Base-by-base conservation (phyloP, 2,888 invertebrate genomes). In the Melanchra persicariae region DNA sequence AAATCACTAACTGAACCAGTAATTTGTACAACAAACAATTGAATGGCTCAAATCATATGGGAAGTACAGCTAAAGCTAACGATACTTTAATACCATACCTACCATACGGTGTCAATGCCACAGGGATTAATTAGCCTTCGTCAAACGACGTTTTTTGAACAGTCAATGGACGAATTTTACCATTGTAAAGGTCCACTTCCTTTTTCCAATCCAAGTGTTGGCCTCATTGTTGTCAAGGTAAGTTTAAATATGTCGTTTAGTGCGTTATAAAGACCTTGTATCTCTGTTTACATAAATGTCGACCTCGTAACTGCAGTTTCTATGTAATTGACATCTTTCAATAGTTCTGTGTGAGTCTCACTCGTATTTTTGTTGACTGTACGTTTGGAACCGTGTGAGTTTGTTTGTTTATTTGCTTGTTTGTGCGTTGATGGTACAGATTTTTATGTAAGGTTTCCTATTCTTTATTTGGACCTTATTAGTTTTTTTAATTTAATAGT, bases 181-280 rank as follows among this genome's bases (percentile, higher is more conserved):
- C 87, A 90, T 89, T 89, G 90, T 91, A 82, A 85, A 88, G 86
- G 84, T 87, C 77, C 82, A 92, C 92, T 95, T 95, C 94, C 93
- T 93, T 88, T 88, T 88, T 82, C 87, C 84, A 87, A 88, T 89
- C 77, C 85, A 76, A 78, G 77, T 87, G 73, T 85, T 82, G 88
- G 84, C 90, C 89, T 91, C 84, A 89, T 87, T 86, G 54, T 85
- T 91, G 93, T 94, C 95, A 95, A 95, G 95, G 95, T 88, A 85
- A 92, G 87, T 90, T 85, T 88, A 88, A 90, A 88, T 86, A 84
- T 89, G 89, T 89, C 89, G 86, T 88, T 88, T 88, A 92, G 92
- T 91, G 89, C 86, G 86, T 55, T 88, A 90, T 90, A 79, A 81
- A 88, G 92, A 87, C 94, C 93, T 94, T 94, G 94, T 92, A 87